Evolutionary conservation across 1,140 invertebrate species (phyloP).

Genomic region (Sipha flava): DNA sequence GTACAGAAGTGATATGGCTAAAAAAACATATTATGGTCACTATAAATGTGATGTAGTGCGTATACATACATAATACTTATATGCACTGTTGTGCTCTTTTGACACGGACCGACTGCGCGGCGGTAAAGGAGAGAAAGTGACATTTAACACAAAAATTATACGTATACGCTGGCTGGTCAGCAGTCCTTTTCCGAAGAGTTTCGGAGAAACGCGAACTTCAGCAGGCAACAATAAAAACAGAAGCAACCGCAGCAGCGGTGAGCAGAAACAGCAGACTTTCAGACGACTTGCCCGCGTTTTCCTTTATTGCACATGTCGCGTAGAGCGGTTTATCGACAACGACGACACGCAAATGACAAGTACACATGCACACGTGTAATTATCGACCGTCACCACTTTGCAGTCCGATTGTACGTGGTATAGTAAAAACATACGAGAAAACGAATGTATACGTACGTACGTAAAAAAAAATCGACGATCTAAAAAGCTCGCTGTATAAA

Average conservation of each 20-base stretch:
- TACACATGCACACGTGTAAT: neutral
- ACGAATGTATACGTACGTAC: too few relatives aligned
- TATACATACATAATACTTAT: neutral
- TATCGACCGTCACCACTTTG: neutral
- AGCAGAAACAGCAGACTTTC: neutral
- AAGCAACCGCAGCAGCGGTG: neutral
- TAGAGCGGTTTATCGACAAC: neutral
- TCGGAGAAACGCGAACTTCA: neutral
- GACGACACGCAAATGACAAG: neutral
- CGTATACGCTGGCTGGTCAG: neutral
- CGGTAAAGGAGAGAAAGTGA: neutral
- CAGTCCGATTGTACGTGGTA: too few relatives aligned
- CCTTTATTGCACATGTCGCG: neutral
- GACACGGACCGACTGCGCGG: neutral
- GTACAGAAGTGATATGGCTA: neutral
- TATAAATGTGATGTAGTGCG: neutral
- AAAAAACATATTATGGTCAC: neutral
- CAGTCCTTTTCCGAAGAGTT: neutral
- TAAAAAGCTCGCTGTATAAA: too few relatives aligned
- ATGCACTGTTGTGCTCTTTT: neutral
- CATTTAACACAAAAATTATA: neutral
- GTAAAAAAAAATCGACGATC: too few relatives aligned
- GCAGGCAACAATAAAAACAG: too few relatives aligned
- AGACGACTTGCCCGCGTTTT: slow-evolving; percentile 2
- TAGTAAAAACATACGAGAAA: too few relatives aligned